These are phyloP conservation scores for Hyperoplus lanceolatus DNA, from an alignment of 2,797 vertebrate genomes.

Conservation along the genomic window DNA sequence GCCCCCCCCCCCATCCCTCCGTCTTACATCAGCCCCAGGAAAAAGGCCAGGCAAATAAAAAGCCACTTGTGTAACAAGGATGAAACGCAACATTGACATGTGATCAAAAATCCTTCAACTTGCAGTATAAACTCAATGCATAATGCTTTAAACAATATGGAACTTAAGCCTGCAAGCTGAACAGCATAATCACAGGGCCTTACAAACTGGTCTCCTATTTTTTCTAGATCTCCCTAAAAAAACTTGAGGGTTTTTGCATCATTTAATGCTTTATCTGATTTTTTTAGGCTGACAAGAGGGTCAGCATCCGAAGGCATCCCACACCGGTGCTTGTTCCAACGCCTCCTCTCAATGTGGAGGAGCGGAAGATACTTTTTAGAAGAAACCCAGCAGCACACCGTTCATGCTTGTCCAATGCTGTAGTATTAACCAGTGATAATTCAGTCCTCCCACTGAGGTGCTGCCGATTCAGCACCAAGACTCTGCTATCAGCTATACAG, in stretches of 20 bases:
- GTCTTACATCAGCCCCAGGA: conserved; percentile 21
- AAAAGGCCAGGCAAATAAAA: conserved; percentile 23
- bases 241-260: neutral
- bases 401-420: neutral
- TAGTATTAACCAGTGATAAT: conserved; percentile 23
- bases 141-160: neutral
- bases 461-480: conserved; percentile 63
- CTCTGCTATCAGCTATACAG: conserved; percentile 61
- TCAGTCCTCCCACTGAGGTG: conserved; percentile 29
- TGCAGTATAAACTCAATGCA: neutral
- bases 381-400: neutral
- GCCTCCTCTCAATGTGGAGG: neutral
- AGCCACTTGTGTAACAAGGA: conserved; percentile 18
- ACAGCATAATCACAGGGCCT: neutral
- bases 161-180: neutral
- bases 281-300: neutral
- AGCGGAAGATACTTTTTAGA: neutral
- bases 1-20: neutral
- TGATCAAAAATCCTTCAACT: neutral
- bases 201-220: neutral
- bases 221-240: neutral
- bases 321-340: neutral
- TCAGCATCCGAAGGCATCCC: neutral
- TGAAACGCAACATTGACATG: conserved; percentile 29
- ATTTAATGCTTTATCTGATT: conserved; percentile 13